Evolutionary conservation across 2,797 vertebrate genomes (phyloP).

Genomic region (Gymnothorax reevesii): DNA sequence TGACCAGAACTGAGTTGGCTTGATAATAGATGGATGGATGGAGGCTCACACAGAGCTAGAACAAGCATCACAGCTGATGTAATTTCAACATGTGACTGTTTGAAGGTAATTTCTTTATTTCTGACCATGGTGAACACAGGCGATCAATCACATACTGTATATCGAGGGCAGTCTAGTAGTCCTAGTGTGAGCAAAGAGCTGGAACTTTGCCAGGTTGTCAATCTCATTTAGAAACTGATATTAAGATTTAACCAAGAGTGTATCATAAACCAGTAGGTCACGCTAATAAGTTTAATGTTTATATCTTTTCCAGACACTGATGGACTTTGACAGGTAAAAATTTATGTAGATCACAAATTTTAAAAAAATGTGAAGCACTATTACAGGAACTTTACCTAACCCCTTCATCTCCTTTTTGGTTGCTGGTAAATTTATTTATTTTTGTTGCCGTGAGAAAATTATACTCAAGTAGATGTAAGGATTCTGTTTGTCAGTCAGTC

Average conservation of each 20-base stretch:
- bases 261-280: not conserved
- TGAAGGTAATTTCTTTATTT: not conserved
- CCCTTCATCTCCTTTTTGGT: not conserved
- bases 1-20: not conserved
- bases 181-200: not conserved
- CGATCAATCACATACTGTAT: not conserved
- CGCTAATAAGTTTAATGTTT: not conserved
- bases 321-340: slow-evolving; percentile 4
- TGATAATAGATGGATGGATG: not conserved
- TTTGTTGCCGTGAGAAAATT: not conserved
- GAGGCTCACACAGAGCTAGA: not conserved
- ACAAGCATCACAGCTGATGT: not conserved
- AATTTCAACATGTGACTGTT: not conserved
- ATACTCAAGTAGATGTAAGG: not conserved
- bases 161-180: not conserved
- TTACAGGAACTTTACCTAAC: not conserved
- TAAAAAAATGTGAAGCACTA: not conserved
- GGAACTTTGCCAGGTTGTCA: not conserved
- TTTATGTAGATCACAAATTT: not conserved
- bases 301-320: not conserved
- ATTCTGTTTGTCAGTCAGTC: not conserved
- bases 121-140: not conserved
- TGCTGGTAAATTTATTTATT: not conserved
- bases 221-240: not conserved
- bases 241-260: not conserved